These are phyloP conservation scores for Semicossyphus pulcher DNA, from an alignment of 2,113 vertebrate species.

Conservation along the genomic window DNA sequence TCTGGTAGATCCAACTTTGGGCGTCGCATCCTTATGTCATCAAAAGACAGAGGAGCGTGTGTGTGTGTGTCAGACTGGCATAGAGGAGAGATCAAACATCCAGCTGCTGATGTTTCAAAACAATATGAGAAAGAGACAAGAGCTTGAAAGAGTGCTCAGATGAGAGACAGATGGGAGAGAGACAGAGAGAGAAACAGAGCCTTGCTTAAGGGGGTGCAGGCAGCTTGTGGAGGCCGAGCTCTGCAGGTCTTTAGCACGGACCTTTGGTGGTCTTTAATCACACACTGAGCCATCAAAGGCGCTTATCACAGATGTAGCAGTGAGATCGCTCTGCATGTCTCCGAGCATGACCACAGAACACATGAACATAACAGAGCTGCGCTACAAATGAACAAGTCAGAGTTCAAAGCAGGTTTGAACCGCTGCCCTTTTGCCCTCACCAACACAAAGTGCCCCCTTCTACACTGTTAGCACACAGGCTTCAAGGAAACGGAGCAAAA, in stretches of 20 bases:
- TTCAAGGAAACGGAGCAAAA: slow-evolving; percentile 18
- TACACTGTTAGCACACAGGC: neutral
- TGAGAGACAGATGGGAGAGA: slow-evolving; percentile 15
- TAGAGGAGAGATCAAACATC: slow-evolving; percentile 25
- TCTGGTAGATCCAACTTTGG: neutral
- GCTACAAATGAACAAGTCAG: slow-evolving; percentile 12
- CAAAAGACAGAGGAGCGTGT: neutral
- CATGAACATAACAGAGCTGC: slow-evolving; percentile 21
- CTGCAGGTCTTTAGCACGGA: slow-evolving; percentile 16
- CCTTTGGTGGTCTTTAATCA: slow-evolving; percentile 42
- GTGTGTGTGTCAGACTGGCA: slow-evolving; percentile 21
- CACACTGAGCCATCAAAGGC: slow-evolving; percentile 44
- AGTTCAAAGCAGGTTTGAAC: slow-evolving; percentile 22
- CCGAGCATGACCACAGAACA: slow-evolving; percentile 6
- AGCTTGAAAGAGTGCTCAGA: neutral
- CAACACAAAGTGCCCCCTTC: slow-evolving; percentile 5
- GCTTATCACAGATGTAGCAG: neutral
- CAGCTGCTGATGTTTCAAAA: slow-evolving; percentile 12
- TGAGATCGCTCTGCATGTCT: neutral
- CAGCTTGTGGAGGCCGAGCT: neutral
- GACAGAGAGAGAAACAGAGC: neutral
- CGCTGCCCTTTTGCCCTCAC: neutral
- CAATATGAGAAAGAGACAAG: neutral
- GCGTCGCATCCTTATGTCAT: neutral
- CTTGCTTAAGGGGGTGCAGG: neutral